Conservation (phyloP, 2,113 vertebrate genomes). For the Pelodiscus sinensis region DNA sequence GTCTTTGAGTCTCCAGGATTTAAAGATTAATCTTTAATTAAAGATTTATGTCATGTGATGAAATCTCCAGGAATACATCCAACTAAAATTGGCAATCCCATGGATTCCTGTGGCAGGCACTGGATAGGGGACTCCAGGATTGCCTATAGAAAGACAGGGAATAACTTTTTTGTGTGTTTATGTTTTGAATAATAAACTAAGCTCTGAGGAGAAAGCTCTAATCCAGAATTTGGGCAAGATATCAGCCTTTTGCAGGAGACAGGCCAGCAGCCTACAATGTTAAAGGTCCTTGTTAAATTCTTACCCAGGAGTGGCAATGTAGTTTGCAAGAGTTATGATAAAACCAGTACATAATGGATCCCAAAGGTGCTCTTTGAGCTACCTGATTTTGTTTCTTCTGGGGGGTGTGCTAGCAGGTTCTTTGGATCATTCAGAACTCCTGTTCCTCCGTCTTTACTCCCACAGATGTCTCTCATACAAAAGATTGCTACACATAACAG, state of each 20-base stretch:
- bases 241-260: neutral
- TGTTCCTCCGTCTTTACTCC: neutral
- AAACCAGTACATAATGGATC: neutral
- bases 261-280: neutral
- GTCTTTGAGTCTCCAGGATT: neutral
- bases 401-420: neutral
- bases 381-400: neutral
- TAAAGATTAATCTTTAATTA: neutral
- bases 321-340: slow-evolving; percentile 3
- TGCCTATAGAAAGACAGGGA: neutral
- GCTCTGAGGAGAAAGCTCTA: neutral
- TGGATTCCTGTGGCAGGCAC: neutral
- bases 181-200: neutral
- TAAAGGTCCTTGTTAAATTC: slow-evolving; percentile 17
- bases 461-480: neutral
- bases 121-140: neutral
- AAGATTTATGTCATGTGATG: neutral
- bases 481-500: neutral
- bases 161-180: neutral
- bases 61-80: neutral
- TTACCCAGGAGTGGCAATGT: neutral
- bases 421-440: neutral
- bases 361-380: neutral
- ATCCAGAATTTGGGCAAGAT: too few relatives aligned
- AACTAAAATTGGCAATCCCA: neutral